Conservation (phyloP, 2,113 vertebrate species). For the Triplophysa dalaica region DNA sequence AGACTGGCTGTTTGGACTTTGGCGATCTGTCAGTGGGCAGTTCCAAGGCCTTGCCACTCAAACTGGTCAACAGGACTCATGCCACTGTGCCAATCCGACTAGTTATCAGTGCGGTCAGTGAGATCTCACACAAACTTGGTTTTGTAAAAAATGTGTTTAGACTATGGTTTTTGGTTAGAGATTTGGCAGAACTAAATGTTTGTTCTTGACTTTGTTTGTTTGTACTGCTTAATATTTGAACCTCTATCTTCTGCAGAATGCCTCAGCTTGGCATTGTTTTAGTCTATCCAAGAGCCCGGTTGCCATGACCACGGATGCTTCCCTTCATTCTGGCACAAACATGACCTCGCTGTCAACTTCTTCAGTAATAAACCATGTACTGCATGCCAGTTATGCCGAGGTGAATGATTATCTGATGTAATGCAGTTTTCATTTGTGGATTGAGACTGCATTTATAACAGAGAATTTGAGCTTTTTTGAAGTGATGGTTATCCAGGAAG, state of each 20-base stretch:
- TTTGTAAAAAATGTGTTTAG: neutral
- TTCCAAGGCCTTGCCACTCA: slow-evolving; percentile 85
- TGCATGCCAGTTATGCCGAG: slow-evolving; percentile 86
- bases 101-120: slow-evolving; percentile 92
- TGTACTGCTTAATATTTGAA: neutral
- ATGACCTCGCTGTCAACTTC: slow-evolving; percentile 72
- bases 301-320: slow-evolving; percentile 59
- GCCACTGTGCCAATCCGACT: slow-evolving; percentile 88
- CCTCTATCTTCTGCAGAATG: slow-evolving; percentile 74
- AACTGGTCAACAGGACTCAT: slow-evolving; percentile 84
- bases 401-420: slow-evolving; percentile 66
- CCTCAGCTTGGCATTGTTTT: slow-evolving; percentile 89
- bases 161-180: no score
- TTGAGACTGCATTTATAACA: neutral
- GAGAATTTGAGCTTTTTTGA: neutral
- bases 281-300: slow-evolving; percentile 85
- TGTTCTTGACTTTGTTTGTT: no score
- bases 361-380: slow-evolving; percentile 87
- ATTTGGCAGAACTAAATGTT: no score
- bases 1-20: slow-evolving; percentile 83
- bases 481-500: no score
- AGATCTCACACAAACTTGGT: neutral
- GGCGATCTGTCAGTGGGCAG: slow-evolving; percentile 85
- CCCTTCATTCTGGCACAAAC: slow-evolving; percentile 62
- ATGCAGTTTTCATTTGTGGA: neutral